Conservation (phyloP, 2,888 invertebrate genomes). For the Scotopteryx bipunctaria region DNA sequence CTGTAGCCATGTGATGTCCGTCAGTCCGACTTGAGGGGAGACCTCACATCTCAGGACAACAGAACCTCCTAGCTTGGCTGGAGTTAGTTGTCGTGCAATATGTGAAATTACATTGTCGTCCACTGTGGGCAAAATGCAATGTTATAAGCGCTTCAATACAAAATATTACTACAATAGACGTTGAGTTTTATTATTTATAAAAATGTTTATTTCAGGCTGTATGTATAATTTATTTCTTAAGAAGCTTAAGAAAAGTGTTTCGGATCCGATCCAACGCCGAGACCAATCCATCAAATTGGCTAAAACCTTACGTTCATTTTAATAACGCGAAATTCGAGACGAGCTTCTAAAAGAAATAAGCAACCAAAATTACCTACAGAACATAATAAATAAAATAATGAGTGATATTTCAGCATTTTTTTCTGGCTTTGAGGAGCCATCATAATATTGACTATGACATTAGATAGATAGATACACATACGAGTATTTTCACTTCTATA, state of each 20-base stretch:
- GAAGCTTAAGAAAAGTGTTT: background rate
- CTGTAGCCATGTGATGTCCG: constrained; percentile 72
- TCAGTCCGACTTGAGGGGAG: constrained; percentile 68
- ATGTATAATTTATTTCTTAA: too few species aligned
- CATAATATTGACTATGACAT: constrained; percentile 3
- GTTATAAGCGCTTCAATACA: too few species aligned
- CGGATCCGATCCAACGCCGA: constrained; percentile 7
- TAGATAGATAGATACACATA: background rate
- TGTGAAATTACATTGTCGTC: constrained; percentile 70
- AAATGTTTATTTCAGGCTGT: too few species aligned
- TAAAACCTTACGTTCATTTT: constrained; percentile 44
- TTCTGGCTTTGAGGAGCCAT: constrained; percentile 3
- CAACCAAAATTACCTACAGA: constrained; percentile 43
- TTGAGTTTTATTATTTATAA: too few species aligned
- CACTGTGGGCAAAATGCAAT: constrained; percentile 48
- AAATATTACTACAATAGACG: too few species aligned
- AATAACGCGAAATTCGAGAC: constrained; percentile 51
- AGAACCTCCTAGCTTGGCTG: constrained; percentile 67
- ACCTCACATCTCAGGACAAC: constrained; percentile 71
- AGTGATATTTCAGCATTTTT: constrained; percentile 6
- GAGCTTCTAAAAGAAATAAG: constrained; percentile 48
- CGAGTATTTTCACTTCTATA: background rate
- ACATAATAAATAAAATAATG: constrained; percentile 60
- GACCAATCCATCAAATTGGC: constrained; percentile 30
- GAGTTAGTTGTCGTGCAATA: constrained; percentile 65